Base-by-base conservation (phyloP, 1,140 invertebrate genomes). In the Apocrypta bakeri region DNA sequence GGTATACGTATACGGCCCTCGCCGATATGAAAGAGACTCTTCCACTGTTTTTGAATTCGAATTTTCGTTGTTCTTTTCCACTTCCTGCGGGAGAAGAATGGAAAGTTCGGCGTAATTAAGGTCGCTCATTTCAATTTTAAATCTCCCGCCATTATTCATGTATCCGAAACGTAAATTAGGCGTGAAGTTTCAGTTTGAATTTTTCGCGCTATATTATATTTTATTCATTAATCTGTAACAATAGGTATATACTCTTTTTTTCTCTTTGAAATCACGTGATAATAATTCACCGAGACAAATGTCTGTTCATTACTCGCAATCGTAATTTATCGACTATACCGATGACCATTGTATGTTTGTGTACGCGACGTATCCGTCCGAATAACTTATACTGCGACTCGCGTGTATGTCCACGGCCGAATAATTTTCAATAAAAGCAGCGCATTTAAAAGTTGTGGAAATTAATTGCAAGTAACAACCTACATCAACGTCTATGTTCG, bases 81-180 rank as follows among this genome's bases (percentile, higher is more conserved):
- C 33, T 78, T 68, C 33, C 37, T 42, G 40, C 68, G 17, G 0
- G 33, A 56, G 2, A 37, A 1, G 29, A n/a, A 7, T n/a, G 17
- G 48, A 56, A n/a, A 56, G 48, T 56, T 21, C 21, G 24, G 37
- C 0, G 29, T 79, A 72, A 79, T 61, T 79, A 37, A 79, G 40
- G 24, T 61, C n/a, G 37, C 48, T 79, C 29, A 72, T 79, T 79
- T 79, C 37, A 72, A 79, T 79, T 79, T 72, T 33, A 37, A 72
- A 72, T 56, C 27, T 66, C 27, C 1, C 12, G 40, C 12, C n/a
- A 79, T n/a, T 68, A n/a, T 68, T 78, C 8, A 3, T 25, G 24
- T 78, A 68, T 68, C 37, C 14, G 37, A n/a, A 78, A 29, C 37
- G 37, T 68, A 78, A 78, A 68, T 68, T 78, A 29, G 37, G 9